phyloP scores from a whole-genome alignment of 2,797 vertebrate species.

The Mormyrus proboscirostris region DNA sequence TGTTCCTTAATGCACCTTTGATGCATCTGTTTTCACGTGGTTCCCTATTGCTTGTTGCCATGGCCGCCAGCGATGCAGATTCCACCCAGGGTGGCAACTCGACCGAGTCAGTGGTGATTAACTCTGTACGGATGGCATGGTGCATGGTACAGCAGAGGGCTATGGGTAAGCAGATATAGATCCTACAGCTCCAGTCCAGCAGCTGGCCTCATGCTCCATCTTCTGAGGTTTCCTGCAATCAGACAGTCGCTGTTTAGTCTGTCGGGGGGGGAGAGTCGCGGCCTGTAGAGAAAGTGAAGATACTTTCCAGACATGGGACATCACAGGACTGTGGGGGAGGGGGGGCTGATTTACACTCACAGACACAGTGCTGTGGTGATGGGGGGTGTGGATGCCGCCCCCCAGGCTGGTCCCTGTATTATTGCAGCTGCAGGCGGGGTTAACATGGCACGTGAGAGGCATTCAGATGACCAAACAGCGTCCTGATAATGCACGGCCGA shows the following conservation, averaged over 20 bases:
- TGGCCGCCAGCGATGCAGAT: background rate
- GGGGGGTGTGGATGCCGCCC: background rate
- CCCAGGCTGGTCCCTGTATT: slow-evolving; percentile 49
- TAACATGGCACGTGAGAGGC: slow-evolving; percentile 43
- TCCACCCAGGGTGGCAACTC: background rate
- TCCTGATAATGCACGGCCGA: slow-evolving; percentile 50
- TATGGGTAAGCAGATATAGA: background rate
- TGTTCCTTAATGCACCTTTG: background rate
- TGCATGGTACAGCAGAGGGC: background rate
- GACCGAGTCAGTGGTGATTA: background rate
- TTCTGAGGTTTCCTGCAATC: slow-evolving; percentile 16
- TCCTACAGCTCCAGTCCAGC: background rate
- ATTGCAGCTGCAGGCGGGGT: slow-evolving; percentile 57
- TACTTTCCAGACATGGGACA: slow-evolving; percentile 39
- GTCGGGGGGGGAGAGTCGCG: background rate
- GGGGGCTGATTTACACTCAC: slow-evolving; percentile 27
- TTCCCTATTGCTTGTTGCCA: background rate
- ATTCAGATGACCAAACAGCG: slow-evolving; percentile 60
- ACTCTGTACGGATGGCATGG: background rate
- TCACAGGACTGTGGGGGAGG: background rate
- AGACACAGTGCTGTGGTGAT: slow-evolving; percentile 39
- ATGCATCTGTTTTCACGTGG: background rate
- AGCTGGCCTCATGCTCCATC: too few relatives aligned
- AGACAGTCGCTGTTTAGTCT: background rate
- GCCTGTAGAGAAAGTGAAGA: slow-evolving; percentile 23